phyloP scores from a whole-genome alignment of 64 coral and sea anemone species.

The Trachythela sp. region DNA sequence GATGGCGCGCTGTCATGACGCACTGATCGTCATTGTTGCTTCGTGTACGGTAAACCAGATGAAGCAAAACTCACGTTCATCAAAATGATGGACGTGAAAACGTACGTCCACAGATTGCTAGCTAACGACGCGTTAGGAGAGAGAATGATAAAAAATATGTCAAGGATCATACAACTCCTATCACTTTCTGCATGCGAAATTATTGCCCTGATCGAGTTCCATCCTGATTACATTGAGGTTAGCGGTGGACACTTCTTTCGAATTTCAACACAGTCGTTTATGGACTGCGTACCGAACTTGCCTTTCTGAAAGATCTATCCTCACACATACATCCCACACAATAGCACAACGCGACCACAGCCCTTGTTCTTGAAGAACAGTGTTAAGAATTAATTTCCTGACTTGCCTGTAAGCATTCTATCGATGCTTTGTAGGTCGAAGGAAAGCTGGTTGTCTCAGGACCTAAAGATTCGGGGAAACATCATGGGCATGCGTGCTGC shows the following conservation, averaged over 20 bases:
- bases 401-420: constrained; percentile 43
- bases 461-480: constrained; percentile 37
- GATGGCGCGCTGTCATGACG: not conserved
- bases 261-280: not conserved
- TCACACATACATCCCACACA: not conserved
- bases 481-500: not conserved
- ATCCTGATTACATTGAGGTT: not conserved
- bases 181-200: not conserved
- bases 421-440: not conserved
- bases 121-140: not conserved
- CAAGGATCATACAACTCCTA: not conserved
- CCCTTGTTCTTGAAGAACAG: not conserved
- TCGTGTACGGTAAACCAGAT: not conserved
- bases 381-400: no score
- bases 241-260: not conserved
- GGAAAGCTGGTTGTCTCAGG: constrained; percentile 12
- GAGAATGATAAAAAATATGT: not conserved
- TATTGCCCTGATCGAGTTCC: not conserved
- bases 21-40: not conserved
- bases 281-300: not conserved
- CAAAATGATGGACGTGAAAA: not conserved
- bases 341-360: not conserved
- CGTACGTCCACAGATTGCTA: not conserved
- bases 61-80: not conserved
- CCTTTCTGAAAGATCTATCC: not conserved